These are phyloP conservation scores for Platorchestia sp. DNA, from an alignment of 1,140 invertebrate species.

Conservation along the genomic window DNA sequence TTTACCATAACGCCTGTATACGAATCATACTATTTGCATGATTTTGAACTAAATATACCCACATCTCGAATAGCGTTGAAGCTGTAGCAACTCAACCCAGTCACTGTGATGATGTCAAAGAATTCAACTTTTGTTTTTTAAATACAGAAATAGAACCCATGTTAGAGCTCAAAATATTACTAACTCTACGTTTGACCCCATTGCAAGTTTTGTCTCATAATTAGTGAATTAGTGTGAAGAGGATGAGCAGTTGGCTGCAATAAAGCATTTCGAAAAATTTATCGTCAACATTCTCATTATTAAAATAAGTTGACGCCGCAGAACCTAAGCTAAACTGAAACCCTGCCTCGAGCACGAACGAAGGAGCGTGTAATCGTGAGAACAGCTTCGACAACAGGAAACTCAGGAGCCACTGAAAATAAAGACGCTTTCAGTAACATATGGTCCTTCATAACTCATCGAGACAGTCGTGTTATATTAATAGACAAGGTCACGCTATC, in stretches of 20 bases:
- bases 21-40: neutral
- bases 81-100: neutral
- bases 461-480: constrained; percentile 32
- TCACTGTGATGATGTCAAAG: neutral
- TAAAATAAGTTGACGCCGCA: neutral
- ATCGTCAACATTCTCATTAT: neutral
- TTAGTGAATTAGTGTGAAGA: neutral
- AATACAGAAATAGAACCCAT: neutral
- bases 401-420: neutral
- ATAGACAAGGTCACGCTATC: constrained; percentile 16
- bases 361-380: constrained; percentile 33
- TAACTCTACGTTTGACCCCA: neutral
- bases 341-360: neutral
- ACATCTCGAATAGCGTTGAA: neutral
- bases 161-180: neutral
- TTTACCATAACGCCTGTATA: neutral
- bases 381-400: constrained; percentile 33
- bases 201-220: neutral
- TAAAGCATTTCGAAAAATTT: neutral
- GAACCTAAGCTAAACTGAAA: neutral
- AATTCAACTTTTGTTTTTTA: neutral
- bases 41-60: neutral
- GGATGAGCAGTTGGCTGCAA: neutral
- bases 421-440: constrained; percentile 23
- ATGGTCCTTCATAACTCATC: neutral